phyloP scores from a whole-genome alignment of 2,113 vertebrate genomes.

The Collichthys lucidus region DNA sequence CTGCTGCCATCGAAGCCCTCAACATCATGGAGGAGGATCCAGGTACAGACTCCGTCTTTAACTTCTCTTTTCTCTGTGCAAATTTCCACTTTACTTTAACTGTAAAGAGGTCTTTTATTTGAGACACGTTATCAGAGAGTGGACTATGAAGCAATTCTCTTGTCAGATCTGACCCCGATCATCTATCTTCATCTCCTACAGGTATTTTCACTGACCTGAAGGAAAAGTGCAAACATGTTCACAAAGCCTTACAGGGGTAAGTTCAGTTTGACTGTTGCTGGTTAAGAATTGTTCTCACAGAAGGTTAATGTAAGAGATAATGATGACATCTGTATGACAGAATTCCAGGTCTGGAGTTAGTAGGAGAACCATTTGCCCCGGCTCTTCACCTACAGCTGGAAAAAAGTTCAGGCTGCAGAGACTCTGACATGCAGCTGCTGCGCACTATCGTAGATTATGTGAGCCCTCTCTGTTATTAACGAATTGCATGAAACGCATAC shows the following conservation, averaged over 20 bases:
- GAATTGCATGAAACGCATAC: not conserved
- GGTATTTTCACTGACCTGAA: constrained; percentile 90
- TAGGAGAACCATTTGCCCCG: constrained; percentile 88
- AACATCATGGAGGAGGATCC: constrained; percentile 97
- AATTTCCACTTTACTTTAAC: not conserved
- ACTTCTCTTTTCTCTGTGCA: not conserved
- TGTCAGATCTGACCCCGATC: not conserved
- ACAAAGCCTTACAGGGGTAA: constrained; percentile 91
- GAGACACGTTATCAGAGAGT: too few species aligned
- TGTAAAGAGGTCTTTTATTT: not conserved
- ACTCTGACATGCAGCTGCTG: constrained; percentile 88
- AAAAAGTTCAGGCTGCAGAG: constrained; percentile 88
- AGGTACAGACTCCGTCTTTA: constrained; percentile 81
- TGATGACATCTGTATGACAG: constrained; percentile 75
- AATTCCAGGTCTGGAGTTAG: constrained; percentile 88
- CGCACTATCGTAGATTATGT: constrained; percentile 90
- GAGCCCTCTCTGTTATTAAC: constrained; percentile 64
- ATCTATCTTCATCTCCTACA: constrained; percentile 65
- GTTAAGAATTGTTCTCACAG: too few species aligned
- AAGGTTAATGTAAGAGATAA: too few species aligned
- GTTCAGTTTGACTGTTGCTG: constrained; percentile 47
- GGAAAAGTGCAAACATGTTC: constrained; percentile 88
- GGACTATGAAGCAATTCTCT: not conserved
- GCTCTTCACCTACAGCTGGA: constrained; percentile 92
- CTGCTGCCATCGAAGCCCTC: constrained; percentile 95